Evolutionary conservation across 2,888 invertebrate species (phyloP).

Genomic region (Platerodrilus igneus): DNA sequence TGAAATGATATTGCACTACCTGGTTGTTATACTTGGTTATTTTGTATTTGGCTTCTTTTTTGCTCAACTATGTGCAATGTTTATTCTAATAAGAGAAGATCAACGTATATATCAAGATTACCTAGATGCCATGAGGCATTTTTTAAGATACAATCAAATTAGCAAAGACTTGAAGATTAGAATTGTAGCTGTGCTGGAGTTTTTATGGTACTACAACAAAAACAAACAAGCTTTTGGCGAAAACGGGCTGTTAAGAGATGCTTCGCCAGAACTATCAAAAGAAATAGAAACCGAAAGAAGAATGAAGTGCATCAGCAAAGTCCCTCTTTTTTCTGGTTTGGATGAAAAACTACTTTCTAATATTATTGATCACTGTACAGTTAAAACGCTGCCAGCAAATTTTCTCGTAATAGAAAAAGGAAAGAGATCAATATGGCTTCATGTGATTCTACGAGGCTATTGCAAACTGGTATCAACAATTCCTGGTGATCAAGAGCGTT

Average conservation of each 20-base stretch:
- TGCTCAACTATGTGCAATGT: conserved; percentile 18
- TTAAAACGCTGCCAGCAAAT: conserved; percentile 18
- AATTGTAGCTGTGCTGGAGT: conserved; percentile 50
- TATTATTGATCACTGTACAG: conserved; percentile 10
- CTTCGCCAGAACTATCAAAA: conserved; percentile 20
- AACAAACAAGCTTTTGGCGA: conserved; percentile 35
- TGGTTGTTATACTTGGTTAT: conserved; percentile 13
- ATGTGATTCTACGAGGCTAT: conserved; percentile 24
- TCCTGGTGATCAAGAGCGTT: conserved; percentile 21
- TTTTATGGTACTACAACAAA: conserved; percentile 53
- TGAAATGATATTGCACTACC: conserved; percentile 1
- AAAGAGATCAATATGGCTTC: conserved; percentile 7
- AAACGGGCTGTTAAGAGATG: conserved; percentile 19
- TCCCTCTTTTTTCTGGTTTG: conserved; percentile 19
- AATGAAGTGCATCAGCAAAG: conserved; percentile 11
- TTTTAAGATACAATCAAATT: conserved; percentile 51
- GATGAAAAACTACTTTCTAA: not conserved
- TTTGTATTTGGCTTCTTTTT: conserved; percentile 20
- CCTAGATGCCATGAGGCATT: conserved; percentile 50
- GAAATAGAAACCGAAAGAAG: conserved; percentile 21
- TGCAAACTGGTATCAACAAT: conserved; percentile 19
- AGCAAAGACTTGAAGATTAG: conserved; percentile 47
- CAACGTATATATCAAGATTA: conserved; percentile 46
- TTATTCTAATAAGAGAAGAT: conserved; percentile 14
- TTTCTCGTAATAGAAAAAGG: conserved; percentile 7